Conservation (phyloP, 2,113 vertebrate species). For the Opisthocomus hoazin region DNA sequence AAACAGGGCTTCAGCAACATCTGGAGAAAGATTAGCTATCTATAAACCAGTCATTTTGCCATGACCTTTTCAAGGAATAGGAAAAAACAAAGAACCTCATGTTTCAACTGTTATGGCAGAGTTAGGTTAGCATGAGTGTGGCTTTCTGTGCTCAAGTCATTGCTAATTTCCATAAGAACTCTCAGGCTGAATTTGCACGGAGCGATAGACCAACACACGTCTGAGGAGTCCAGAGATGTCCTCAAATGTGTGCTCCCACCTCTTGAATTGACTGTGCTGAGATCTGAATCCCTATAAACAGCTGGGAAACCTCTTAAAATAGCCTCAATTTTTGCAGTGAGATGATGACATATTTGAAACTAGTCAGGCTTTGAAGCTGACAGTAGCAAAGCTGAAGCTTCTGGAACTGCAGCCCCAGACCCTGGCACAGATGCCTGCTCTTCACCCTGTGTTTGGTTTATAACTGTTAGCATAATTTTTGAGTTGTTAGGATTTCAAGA, state of each 20-base stretch:
- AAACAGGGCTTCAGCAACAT: not conserved
- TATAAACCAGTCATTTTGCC: not conserved
- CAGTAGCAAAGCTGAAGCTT: conserved; percentile 47
- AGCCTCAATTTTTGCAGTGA: conserved; percentile 7
- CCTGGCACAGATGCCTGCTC: not conserved
- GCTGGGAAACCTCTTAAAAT: conserved; percentile 17
- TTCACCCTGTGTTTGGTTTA: not conserved
- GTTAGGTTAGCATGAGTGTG: not conserved
- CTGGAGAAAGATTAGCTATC: not conserved
- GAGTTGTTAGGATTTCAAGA: conserved; percentile 32
- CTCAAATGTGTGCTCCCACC: not conserved
- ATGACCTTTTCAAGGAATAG: not conserved
- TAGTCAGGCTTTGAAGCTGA: conserved; percentile 44
- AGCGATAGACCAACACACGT: rapidly evolving
- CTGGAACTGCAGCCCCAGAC: conserved; percentile 17
- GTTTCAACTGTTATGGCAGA: not conserved
- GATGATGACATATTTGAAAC: conserved; percentile 57
- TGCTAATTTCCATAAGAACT: not conserved
- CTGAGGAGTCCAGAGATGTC: not conserved
- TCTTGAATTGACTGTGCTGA: not conserved
- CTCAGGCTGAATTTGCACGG: not conserved
- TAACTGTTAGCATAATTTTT: conserved; percentile 31
- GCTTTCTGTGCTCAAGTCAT: not conserved
- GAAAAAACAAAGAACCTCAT: not conserved
- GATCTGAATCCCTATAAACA: conserved; percentile 14